Evolutionary conservation across 2,797 vertebrate species (phyloP), one percentile per base, ranked within the genome.

Genomic region (Amazona ochrocephala): DNA sequence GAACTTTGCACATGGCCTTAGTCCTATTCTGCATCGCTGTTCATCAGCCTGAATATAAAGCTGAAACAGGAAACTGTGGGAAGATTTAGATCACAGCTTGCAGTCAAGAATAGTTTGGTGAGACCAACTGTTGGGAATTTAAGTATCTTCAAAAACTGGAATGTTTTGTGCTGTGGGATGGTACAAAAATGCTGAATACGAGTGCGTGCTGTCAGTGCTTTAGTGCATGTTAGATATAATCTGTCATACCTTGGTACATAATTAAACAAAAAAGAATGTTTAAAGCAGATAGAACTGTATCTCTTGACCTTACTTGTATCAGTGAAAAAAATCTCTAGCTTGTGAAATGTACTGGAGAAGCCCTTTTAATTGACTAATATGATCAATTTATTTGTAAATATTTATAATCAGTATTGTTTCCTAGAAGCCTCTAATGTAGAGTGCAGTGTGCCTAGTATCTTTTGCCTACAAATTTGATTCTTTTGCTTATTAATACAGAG

Each of bases 21-120:
- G 42, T 53, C 42, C 32, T 27, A 15, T 24, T 48, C 51, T 79
- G 44, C 30, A 8, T 34, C 0, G 0, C 34, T 71, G 15, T 11
- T 73, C 71, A 26, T 83, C 39, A 32, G 18, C 65, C 54, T 41
- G 56, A 53, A 58, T 13, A 24, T 47, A 54, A 86, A 83, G 34
- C 60, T 76, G 56, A 27, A 41, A 1, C 15, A 44, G 44, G 41
- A 75, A 85, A 53, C 37, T 0, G 0, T 21, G 56, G 22, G 34
- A 67, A 70, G 16, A 6, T 71, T 54, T 41, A 44, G 20, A 67
- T 71, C 29, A 10, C 44, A 77, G 47, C 32, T 67, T 74, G 24
- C 41, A 80, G 65, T 71, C 42, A 75, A 17, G 24, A 54, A 37
- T 4, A 37, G 9, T 64, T 85, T 44, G 13, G 30, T 56, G 56